Evolutionary conservation across 2,888 invertebrate genomes (phyloP).

Genomic region (Galerucella pusilla): DNA sequence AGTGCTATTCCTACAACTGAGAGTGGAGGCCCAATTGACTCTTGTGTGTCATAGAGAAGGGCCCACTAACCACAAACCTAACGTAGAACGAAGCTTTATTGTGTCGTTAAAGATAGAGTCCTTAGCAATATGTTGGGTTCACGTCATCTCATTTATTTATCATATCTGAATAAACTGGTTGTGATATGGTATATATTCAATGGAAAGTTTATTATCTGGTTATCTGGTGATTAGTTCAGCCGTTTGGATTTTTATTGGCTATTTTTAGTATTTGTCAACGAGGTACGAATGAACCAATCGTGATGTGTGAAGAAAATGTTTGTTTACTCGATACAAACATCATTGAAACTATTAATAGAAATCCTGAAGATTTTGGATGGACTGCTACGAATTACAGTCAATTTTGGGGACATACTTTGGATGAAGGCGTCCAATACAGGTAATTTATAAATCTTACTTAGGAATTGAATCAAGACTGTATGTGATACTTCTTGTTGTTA

Average conservation of each 20-base stretch:
- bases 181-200: neutral
- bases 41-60: too few species aligned
- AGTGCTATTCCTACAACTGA: too few species aligned
- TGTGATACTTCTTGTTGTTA: too few species aligned
- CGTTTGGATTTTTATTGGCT: neutral
- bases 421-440: constrained; percentile 74
- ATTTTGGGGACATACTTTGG: constrained; percentile 85
- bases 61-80: too few species aligned
- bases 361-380: constrained; percentile 73
- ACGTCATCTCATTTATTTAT: too few species aligned
- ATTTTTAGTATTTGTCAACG: constrained; percentile 69
- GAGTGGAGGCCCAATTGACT: too few species aligned
- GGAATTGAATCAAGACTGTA: too few species aligned
- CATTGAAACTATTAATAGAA: constrained; percentile 74
- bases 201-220: neutral
- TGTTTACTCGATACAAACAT: constrained; percentile 83
- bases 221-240: neutral
- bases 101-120: too few species aligned
- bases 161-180: neutral
- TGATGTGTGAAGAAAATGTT: constrained; percentile 76
- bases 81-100: too few species aligned
- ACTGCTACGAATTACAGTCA: constrained; percentile 81
- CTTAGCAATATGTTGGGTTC: too few species aligned
- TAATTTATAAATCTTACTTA: constrained; percentile 31
- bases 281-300: constrained; percentile 59